These are phyloP conservation scores for Gerris buenoi DNA, from an alignment of 1,140 invertebrate genomes.

Conservation along the genomic window DNA sequence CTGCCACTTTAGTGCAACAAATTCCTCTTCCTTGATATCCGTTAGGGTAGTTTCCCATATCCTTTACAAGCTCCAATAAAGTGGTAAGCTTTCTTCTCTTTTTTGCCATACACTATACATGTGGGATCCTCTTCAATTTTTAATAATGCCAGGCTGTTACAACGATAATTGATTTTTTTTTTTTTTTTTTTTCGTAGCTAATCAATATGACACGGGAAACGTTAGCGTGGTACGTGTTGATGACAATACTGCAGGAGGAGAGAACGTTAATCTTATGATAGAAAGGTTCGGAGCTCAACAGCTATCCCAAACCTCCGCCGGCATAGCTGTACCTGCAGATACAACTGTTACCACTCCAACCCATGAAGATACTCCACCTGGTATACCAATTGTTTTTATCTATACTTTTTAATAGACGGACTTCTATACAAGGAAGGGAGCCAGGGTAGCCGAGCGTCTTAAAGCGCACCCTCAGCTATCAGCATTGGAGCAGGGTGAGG, in stretches of 20 bases:
- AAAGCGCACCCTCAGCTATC: too few relatives aligned
- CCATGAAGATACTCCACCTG: neutral
- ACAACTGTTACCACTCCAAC: conserved; percentile 14
- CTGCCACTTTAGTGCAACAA: too few relatives aligned
- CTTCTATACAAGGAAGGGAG: neutral
- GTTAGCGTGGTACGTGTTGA: conserved; percentile 18
- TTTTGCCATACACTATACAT: too few relatives aligned
- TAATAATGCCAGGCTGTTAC: too few relatives aligned
- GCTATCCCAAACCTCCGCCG: neutral
- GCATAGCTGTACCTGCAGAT: neutral
- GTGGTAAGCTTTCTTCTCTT: too few relatives aligned
- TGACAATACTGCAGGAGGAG: neutral
- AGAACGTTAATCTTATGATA: conserved; percentile 6
- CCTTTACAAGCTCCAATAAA: too few relatives aligned
- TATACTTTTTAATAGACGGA: neutral
- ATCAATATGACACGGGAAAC: conserved; percentile 14
- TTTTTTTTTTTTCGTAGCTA: conserved; percentile 19
- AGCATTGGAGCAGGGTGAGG: too few relatives aligned
- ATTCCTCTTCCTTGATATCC: too few relatives aligned
- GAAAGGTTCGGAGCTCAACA: conserved; percentile 4
- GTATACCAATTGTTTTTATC: conserved; percentile 1
- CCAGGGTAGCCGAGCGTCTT: too few relatives aligned
- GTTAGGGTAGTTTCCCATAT: too few relatives aligned
- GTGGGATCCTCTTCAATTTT: too few relatives aligned
- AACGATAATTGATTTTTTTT: too few relatives aligned